A percentile compares a stretch with the other conserved stretches of the same genome.
phyloP scores from a whole-genome alignment of 2,888 invertebrate species.

The Colostygia pectinataria region DNA sequence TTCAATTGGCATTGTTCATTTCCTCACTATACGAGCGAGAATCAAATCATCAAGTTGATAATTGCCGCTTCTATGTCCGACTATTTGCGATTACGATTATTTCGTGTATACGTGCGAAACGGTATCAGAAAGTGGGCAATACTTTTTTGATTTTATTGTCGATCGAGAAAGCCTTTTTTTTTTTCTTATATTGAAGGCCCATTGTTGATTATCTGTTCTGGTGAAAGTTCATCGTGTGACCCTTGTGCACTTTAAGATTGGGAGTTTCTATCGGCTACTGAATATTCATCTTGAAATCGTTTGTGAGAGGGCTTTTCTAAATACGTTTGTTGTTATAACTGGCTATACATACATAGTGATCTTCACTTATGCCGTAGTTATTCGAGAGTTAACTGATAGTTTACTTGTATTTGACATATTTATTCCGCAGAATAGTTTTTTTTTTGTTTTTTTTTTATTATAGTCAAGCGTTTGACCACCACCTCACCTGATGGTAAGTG shows the following conservation, averaged over 20 bases:
- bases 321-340: background rate
- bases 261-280: slow-evolving; percentile 11
- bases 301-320: slow-evolving; percentile 2
- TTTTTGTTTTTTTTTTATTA: too few species aligned
- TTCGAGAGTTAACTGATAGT: too few species aligned
- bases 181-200: slow-evolving; percentile 27
- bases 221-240: slow-evolving; percentile 30
- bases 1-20: too few species aligned
- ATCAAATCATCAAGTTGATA: background rate
- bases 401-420: too few species aligned
- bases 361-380: too few species aligned
- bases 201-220: slow-evolving; percentile 30
- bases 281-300: slow-evolving; percentile 8
- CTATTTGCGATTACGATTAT: slow-evolving; percentile 14
- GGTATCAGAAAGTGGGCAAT: slow-evolving; percentile 23
- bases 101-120: slow-evolving; percentile 8
- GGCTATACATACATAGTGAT: too few species aligned
- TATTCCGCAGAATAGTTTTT: too few species aligned
- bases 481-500: too few species aligned
- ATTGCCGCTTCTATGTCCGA: background rate
- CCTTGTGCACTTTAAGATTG: slow-evolving; percentile 15
- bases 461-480: too few species aligned
- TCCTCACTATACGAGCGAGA: background rate
- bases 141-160: slow-evolving; percentile 26
- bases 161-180: slow-evolving; percentile 27